Base-by-base conservation (phyloP, 2,113 vertebrate genomes). In the Nesoenas mayeri region DNA sequence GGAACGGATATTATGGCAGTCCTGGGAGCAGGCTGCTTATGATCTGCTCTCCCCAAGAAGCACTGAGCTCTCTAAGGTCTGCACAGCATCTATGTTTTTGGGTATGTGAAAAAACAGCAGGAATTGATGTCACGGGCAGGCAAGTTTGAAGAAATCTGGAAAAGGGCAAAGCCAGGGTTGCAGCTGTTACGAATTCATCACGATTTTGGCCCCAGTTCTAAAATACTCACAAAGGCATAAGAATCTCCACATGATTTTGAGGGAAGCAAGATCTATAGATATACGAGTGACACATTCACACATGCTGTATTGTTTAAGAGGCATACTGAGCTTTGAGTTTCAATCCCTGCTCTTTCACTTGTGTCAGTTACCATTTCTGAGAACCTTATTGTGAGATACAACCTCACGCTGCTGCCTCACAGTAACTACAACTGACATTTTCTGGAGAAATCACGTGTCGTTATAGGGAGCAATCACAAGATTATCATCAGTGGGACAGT, bases 141-240 rank as follows among this genome's bases (percentile, higher is more conserved):
- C 56, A 89, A 93, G 61, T 53, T 92, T 0, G 65, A 89, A 81
- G 61, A 87, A 95, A 91, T 91, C 69, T 95, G 89, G 69, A 81
- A 79, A 86, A 72, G 22, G 44, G 80, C 57, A 57, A 93, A 95
- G 84, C 26, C 73, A 72, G 75, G 79, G 57, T n/a, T 78, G 73
- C 95, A 97, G 95, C 95, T 96, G 95, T 83, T 96, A 93, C 2
- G 28, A 97, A 96, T 97, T 96, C 86, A 95, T 95, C 95, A 96
- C n/a, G 53, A 79, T 75, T 93, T 87, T 96, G 95, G 95, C 93
- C 15, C 38, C 1, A 1, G 69, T 89, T 97, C 93, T 90, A 87
- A 92, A 96, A 95, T 75, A 62, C 53, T 92, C 72, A 92, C 53
- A 97, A 93, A 95, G 83, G 61, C 86, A 16, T 84, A 96, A 95